Base-by-base conservation (phyloP, 2,888 invertebrate species). In the Caenorhabditis sp. region DNA sequence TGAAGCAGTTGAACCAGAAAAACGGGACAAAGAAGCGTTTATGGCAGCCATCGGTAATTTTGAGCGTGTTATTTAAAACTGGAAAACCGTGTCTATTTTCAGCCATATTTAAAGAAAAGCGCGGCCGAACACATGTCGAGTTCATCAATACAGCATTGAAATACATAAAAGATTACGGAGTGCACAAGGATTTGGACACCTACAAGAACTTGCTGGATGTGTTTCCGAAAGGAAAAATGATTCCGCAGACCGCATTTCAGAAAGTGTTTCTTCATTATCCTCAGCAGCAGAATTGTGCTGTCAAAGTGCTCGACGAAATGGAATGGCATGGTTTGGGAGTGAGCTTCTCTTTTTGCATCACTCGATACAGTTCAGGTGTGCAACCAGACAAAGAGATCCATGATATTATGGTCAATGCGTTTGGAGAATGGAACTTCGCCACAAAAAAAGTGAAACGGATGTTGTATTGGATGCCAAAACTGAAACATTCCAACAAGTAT, bases 291-390 rank as follows among this genome's bases (percentile, higher is more conserved):
- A 93, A 95, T 79, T 95, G 95, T 90, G 94, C 94, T 39, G 93
- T 96, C n/a, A 94, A 94, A 89, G 89, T 99, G 58, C 90, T 97
- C 26, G 94, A 94, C 85, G 93, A 95, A 91, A 99, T 99, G 98
- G 97, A 98, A 91, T 92, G 94, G 82, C 93, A 94, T 90, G 94
- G 95, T 94, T 80, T 13, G n/a, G 24, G 11, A 11, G 7, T 24
- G 1, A 24, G 41, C 15, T 41, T 17, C 15, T 6, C 2, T 7
- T 15, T 9, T 2, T 2, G 13, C 27, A 24, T 4, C 2, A 50
- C 2, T 30, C 15, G 9, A 11, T 5, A 50, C 17, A 39, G 39
- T 82, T 45, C 52, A 94, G 94, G 92, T 78, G 95, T 99, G 2
- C 93, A 95, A 83, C 96, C 97, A 0, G 98, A 99, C 89, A 91